phyloP scores from a whole-genome alignment of 2,797 vertebrate genomes.

The Arctocebus calabarensis region DNA sequence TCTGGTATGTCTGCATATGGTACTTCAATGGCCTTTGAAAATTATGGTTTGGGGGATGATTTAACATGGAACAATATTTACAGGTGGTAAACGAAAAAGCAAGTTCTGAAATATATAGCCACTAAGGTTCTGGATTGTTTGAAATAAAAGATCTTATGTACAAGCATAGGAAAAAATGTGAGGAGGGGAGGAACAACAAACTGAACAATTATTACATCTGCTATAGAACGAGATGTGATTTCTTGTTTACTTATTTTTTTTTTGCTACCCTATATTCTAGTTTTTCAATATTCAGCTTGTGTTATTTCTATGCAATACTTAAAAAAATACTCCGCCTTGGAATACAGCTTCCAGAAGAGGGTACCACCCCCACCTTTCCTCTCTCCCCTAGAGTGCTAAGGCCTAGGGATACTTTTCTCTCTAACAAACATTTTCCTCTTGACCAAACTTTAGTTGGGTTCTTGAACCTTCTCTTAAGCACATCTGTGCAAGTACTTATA shows the following conservation, averaged over 20 bases:
- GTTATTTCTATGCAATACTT: background rate
- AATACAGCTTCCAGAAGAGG: background rate
- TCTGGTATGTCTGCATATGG: accelerated
- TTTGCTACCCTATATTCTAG: background rate
- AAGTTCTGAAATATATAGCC: background rate
- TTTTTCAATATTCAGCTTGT: background rate
- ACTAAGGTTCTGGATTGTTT: background rate
- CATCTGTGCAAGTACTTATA: background rate
- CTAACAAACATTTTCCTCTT: background rate
- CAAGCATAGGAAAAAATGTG: background rate
- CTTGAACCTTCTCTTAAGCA: background rate
- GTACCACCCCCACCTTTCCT: background rate
- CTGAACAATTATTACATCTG: background rate
- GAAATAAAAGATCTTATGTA: background rate
- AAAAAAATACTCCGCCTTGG: background rate
- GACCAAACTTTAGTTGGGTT: no score
- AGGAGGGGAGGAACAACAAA: background rate
- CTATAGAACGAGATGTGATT: background rate
- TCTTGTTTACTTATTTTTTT: background rate
- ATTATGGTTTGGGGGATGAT: background rate
- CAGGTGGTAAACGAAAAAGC: background rate
- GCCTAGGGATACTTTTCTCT: background rate
- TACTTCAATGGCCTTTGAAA: background rate
- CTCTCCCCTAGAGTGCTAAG: background rate
- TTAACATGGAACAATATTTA: background rate